Base-by-base conservation (phyloP, 2,797 vertebrate genomes). In the Cetoscarus ocellatus region DNA sequence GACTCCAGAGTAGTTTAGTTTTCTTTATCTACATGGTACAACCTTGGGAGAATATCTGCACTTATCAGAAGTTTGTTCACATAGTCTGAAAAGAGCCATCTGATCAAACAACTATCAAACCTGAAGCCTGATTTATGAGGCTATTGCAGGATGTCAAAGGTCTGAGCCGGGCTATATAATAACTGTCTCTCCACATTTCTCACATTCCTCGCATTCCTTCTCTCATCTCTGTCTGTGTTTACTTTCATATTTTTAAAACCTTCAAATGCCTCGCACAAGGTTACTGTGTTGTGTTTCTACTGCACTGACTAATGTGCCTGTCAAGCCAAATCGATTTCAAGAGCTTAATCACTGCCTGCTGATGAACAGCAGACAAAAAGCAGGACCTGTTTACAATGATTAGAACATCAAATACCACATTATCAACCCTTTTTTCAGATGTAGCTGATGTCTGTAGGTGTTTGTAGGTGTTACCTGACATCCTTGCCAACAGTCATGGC, bases 401-500 rank as follows among this genome's bases (percentile, higher is more conserved):
- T 18, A 4, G 10, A 3, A 10, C 10, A 17, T 19, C 9, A 18
- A 8, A 10, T 18, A 50, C 10, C 57, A 43, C 13, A 6, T 9
- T 6, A 34, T 58, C 18, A 14, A 27, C 7, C n/a, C n/a, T n/a
- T n/a, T n/a, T n/a, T n/a, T 14, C 2, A 27, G 27, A 27, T 27
- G 27, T n/a, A 15, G 38, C 9, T 39, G 9, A 39, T 39, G 38
- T 39, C 38, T 7, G 19, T 13, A 59, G 35, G 8, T 5, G 17
- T 38, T 7, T 67, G 27, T 1, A 3, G 1, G n/a, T 52, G 79
- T 95, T 95, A 99, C 98, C 98, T 99, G 86, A 99, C 98, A 84
- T 99, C 98, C 75, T 99, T 99, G 80, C 98, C 98, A 62, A 99
- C 98, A 0, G 98, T 99, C 98, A 99, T 99, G 80, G 98, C 97